Base-by-base conservation (phyloP, 1,140 invertebrate genomes). In the Neuroterus valhalla region DNA sequence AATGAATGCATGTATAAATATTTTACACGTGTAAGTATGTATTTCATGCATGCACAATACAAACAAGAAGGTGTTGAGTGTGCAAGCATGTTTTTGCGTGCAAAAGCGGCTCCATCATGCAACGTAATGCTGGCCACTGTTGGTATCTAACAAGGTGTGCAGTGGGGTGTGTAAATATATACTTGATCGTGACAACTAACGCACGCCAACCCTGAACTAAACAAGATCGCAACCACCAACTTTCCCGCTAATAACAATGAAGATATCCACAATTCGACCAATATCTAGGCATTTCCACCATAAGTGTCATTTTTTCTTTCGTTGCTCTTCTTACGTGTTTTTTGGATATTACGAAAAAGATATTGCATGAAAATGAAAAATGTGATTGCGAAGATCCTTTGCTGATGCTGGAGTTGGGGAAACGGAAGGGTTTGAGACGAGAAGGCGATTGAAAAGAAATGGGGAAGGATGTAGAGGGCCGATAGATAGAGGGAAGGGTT, bases 21-120 rank as follows among this genome's bases (percentile, higher is more conserved):
- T 38, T 8, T 5, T 38, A 38, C 6, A 38, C 5, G 31, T 38
- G 6, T 38, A 38, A 38, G 31, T 8, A 0, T 38, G 10, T 8
- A 0, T 38, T 8, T 38, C 31, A 8, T 38, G 21, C 5, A 55
- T 14, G 26, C 4, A 26, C 14, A 62, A 31, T 31, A 62, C 12
- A 62, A 62, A 62, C 26, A 55, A 11, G 19, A 21, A 62, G 15
- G 55, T 62, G 55, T 62, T 62, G 31, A 62, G 55, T 38, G 12
- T 62, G 26, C 8, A 62, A 31, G 55, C 55, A 62, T 62, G 55
- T 62, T 62, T 62, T 62, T 62, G 55, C 26, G 26, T 62, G 55
- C 55, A 62, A 62, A 62, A 62, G 31, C 55, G 31, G 26, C 26
- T 62, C n/a, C 23, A 38, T 62, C 55, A 26, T 62, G 55, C 26